Evolutionary conservation across 2,797 vertebrate species (phyloP), one percentile per base, ranked within the genome.

Genomic region (Lophotriccus pileatus): DNA sequence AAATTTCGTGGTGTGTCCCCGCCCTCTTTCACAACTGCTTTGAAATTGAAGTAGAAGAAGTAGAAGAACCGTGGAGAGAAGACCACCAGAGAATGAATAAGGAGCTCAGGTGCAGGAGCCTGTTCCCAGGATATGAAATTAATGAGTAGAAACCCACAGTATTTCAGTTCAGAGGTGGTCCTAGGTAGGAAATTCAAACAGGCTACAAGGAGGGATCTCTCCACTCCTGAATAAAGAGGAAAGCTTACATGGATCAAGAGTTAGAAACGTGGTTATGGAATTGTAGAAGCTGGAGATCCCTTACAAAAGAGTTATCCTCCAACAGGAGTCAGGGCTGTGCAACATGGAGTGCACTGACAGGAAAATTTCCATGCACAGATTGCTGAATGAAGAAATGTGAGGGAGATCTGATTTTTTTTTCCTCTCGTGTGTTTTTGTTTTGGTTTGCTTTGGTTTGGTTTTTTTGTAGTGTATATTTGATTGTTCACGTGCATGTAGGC

Each of bases 281-380:
- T 12, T 2, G 1, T 10, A 21, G 16, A 68, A 67, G 25, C 28
- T 53, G 22, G 14, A 49, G 15, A n/a, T 44, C 14, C 14, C 2
- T 66, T 80, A 16, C 3, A 24, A 67, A 74, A 47, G 1, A 72
- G 6, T 56, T 85, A 23, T 56, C 12, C 13, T 68, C 7, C 76
- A 76, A 23, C 7, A 44, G 12, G 4, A 83, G 14, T 8, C 22
- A 43, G 49, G 6, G 18, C 19, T 66, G 20, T 36, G 36, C 17
- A 47, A 36, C 9, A 30, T 3, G 52, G 41, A 37, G 15, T 0
- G 0, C 3, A 3, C 16, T 23, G 44, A 75, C 0, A 2, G 24
- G 14, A 67, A 75, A 37, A 63, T 37, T 62, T 79, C 14, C 9
- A 25, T n/a, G 8, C 18, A 12, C 7, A 30, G 11, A 67, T 72